A percentile compares a stretch with the other conserved stretches of the same genome.
Evolutionary conservation across 2,888 invertebrate genomes (phyloP).

Genomic region (Rugalucina vietnamica): DNA sequence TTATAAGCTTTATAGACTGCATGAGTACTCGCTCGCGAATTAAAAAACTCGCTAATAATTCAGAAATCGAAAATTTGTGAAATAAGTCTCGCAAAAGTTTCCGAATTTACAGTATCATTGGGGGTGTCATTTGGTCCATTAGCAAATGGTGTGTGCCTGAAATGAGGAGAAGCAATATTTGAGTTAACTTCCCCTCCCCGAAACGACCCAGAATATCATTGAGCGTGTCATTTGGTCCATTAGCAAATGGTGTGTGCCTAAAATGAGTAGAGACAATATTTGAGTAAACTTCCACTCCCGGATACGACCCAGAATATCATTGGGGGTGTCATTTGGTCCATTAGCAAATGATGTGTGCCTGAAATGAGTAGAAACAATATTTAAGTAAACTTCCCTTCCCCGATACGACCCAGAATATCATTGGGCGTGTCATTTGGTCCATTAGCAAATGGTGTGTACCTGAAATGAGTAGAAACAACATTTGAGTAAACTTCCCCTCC

Average conservation of each 20-base stretch:
- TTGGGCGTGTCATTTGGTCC: constrained; percentile 91
- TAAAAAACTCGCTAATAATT: too few relatives aligned
- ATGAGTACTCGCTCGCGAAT: too few relatives aligned
- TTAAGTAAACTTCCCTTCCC: constrained; percentile 92
- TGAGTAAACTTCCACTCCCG: constrained; percentile 93
- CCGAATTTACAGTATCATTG: too few relatives aligned
- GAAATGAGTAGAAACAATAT: too few relatives aligned
- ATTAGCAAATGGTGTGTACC: constrained; percentile 89
- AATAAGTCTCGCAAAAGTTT: too few relatives aligned
- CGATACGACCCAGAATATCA: constrained; percentile 95
- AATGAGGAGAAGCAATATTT: too few relatives aligned
- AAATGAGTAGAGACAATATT: constrained; percentile 42
- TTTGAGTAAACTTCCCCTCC: constrained; percentile 93
- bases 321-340: constrained; percentile 90
- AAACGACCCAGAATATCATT: constrained; percentile 96
- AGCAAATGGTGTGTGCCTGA: constrained; percentile 89
- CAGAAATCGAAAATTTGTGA: too few relatives aligned
- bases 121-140: constrained; percentile 90
- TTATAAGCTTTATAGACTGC: too few relatives aligned
- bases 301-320: constrained; percentile 95
- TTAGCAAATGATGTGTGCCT: constrained; percentile 90
- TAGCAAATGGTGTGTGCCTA: constrained; percentile 89
- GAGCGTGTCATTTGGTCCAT: constrained; percentile 90
- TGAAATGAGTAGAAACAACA: too few relatives aligned
- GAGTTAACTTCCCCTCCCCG: constrained; percentile 92